Conservation (phyloP, 1,140 invertebrate genomes). For the Dinothrombium tinctorium region DNA sequence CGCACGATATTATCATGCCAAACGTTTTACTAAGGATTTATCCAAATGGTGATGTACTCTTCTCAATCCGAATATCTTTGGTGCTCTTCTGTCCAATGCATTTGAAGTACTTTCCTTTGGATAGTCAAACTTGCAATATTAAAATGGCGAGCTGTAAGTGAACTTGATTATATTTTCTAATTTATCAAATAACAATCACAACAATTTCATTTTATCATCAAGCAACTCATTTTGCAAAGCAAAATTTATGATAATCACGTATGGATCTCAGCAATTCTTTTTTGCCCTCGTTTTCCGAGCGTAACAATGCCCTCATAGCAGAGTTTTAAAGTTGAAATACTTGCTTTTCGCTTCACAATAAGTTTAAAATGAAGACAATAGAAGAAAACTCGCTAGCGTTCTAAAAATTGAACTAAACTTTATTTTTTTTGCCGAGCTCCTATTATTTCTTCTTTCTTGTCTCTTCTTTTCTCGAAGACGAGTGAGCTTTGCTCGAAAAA, state of each 20-base stretch:
- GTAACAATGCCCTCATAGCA: neutral
- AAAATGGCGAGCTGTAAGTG: constrained; percentile 86
- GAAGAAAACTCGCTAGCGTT: no score
- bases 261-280: neutral
- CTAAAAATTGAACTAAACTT: no score
- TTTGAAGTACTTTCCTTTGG: constrained; percentile 76
- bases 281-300: neutral
- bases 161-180: neutral
- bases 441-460: neutral
- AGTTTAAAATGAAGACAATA: neutral
- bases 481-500: no score
- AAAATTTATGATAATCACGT: neutral
- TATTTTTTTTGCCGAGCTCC: no score
- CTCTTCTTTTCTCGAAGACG: no score
- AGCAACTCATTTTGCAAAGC: neutral
- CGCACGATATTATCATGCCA: constrained; percentile 7
- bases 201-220: neutral
- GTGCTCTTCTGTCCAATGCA: constrained; percentile 81
- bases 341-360: neutral
- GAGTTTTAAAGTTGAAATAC: neutral
- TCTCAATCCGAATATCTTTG: constrained; percentile 2
- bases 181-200: neutral
- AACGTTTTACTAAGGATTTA: constrained; percentile 8
- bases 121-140: constrained; percentile 72
- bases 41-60: constrained; percentile 7